Conservation (phyloP, 2,888 invertebrate species). For the Rhyacophila evoluta region DNA sequence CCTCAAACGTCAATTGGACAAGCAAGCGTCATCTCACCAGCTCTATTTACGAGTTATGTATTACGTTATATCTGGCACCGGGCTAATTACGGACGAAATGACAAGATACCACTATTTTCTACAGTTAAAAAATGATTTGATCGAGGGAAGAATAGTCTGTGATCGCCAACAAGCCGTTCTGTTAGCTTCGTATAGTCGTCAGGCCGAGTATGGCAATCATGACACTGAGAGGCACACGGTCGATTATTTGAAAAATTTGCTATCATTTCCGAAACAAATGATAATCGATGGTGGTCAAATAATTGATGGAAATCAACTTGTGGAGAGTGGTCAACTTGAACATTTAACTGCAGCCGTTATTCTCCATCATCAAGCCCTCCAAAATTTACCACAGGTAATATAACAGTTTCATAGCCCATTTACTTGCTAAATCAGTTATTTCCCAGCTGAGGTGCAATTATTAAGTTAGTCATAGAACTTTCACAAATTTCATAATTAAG, state of each 20-base stretch:
- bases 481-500: no score
- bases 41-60: slow-evolving; percentile 94
- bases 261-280: slow-evolving; percentile 91
- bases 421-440: no score
- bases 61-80: slow-evolving; percentile 90
- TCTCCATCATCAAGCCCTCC: slow-evolving; percentile 79
- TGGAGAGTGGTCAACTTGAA: slow-evolving; percentile 79
- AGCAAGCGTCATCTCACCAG: slow-evolving; percentile 87
- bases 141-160: slow-evolving; percentile 92
- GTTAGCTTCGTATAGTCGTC: slow-evolving; percentile 93
- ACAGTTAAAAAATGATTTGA: slow-evolving; percentile 93
- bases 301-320: slow-evolving; percentile 67
- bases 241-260: slow-evolving; percentile 91
- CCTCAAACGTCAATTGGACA: slow-evolving; percentile 93
- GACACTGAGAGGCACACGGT: slow-evolving; percentile 90
- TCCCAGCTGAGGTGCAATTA: no score
- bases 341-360: slow-evolving; percentile 83
- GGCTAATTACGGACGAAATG: slow-evolving; percentile 91
- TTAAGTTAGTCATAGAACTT: no score
- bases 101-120: slow-evolving; percentile 96
- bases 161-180: slow-evolving; percentile 92
- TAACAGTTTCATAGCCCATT: no score
- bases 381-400: slow-evolving; percentile 79
- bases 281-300: slow-evolving; percentile 64
- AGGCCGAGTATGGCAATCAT: slow-evolving; percentile 96